Evolutionary conservation across 2,113 vertebrate species (phyloP), one percentile per base, ranked within the genome.

Genomic region (Romanogobio albipinnatus): DNA sequence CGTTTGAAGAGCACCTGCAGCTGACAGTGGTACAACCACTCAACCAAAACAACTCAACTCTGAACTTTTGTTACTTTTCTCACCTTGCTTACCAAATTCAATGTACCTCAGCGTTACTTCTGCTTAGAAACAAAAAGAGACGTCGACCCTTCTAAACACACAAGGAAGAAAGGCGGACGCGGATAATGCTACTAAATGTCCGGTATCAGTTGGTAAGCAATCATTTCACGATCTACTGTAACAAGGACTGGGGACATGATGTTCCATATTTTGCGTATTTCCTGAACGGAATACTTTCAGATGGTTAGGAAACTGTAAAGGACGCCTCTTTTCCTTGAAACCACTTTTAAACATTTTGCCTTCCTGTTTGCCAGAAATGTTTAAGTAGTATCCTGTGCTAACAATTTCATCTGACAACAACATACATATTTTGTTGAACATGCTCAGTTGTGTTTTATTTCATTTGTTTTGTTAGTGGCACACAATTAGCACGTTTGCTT

Each of bases 51-150:
- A 92, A 94, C 96, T 95, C 94, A 94, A 96, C 95, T 92, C 93
- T 93, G 93, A 95, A 95, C 92, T 90, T 93, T 94, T 88, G 86
- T 91, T 51, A 76, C 39, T 91, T 93, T 93, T 93, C 83, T 91
- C 89, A 91, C 88, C 91, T 93, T 91, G 90, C 91, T 97, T 98
- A 96, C 96, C 96, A 98, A 96, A 98, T 96, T 95, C 95, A 95
- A 95, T 96, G 98, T 98, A 97, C 97, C 96, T 99, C 96, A 97
- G 96, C 94, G 96, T 96, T 92, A 94, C 92, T 92, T 94, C 94
- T 93, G 94, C 94, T 93, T 95, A 95, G 95, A 96, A 95, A 93
- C 91, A 92, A 93, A 95, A 93, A 94, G 92, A 89, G 88, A 93
- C 88, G 84, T 87, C 86, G 89, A 90, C 92, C 89, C 86, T 88